These are phyloP conservation scores for Terrapene triunguis DNA, from an alignment of 2,113 vertebrate species.

Conservation along the genomic window DNA sequence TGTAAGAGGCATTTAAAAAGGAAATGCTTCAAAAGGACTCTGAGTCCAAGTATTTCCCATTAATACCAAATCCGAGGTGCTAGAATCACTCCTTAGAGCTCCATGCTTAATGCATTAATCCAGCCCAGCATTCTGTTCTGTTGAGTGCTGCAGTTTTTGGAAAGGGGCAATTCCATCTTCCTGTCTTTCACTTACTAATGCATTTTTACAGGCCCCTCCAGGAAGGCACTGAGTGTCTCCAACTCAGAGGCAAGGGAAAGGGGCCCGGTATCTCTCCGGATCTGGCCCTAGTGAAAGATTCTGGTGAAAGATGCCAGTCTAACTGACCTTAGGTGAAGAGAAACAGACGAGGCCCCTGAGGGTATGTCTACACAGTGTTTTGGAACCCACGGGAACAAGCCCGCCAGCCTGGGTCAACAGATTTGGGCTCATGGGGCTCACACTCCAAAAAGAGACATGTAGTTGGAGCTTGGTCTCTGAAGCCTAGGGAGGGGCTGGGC, in stretches of 20 bases:
- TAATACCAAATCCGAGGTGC: not conserved
- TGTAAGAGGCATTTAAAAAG: slow-evolving; percentile 17
- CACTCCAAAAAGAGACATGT: too few relatives aligned
- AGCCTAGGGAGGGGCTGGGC: not conserved
- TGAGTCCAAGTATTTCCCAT: slow-evolving; percentile 7
- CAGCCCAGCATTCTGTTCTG: slow-evolving; percentile 1
- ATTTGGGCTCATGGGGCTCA: too few relatives aligned
- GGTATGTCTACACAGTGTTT: too few relatives aligned
- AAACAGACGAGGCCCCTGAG: not conserved
- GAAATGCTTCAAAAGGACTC: not conserved
- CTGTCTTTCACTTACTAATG: not conserved
- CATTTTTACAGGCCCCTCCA: not conserved
- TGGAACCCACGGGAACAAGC: too few relatives aligned
- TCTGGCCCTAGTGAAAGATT: not conserved
- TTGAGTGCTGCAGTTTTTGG: not conserved
- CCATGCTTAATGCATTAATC: not conserved
- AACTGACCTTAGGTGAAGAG: not conserved
- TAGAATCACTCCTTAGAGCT: slow-evolving; percentile 13
- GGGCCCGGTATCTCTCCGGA: not conserved
- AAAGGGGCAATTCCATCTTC: not conserved
- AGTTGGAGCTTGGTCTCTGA: too few relatives aligned
- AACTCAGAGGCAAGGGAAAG: not conserved
- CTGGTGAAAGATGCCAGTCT: not conserved
- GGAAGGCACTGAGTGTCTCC: not conserved
- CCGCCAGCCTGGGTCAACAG: too few relatives aligned